A percentile compares a stretch with the other conserved stretches of the same genome.
These are phyloP conservation scores for Phataginus tricuspis DNA, from an alignment of 2,797 vertebrate species.

Conservation along the genomic window DNA sequence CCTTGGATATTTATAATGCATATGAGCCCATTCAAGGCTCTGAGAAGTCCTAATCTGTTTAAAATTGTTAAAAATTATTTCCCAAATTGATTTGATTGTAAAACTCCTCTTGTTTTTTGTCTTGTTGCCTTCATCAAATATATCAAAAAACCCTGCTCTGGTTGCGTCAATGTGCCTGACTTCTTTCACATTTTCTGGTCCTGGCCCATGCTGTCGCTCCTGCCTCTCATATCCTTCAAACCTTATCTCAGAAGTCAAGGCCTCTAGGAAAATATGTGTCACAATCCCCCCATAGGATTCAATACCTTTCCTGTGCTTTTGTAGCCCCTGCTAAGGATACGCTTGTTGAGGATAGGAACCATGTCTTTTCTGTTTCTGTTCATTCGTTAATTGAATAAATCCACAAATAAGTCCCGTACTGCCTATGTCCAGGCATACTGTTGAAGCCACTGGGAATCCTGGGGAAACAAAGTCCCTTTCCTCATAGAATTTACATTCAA, in stretches of 20 bases:
- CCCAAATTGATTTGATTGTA: neutral
- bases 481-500: neutral
- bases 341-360: neutral
- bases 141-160: neutral
- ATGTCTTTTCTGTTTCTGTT: neutral
- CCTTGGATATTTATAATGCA: neutral
- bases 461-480: neutral
- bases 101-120: neutral
- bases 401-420: neutral
- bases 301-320: neutral
- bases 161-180: neutral
- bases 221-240: neutral
- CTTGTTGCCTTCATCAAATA: neutral
- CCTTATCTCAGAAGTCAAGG: neutral
- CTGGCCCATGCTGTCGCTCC: neutral
- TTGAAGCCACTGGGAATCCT: neutral
- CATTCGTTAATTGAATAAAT: neutral
- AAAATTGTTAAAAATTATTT: neutral
- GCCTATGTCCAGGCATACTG: neutral
- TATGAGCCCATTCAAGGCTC: neutral
- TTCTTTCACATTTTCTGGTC: neutral
- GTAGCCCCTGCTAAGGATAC: neutral
- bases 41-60: neutral
- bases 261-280: neutral
- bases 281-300: fast-evolving